These are phyloP conservation scores for Crotalus helleri DNA, from an alignment of 2,113 vertebrate species.

Conservation along the genomic window DNA sequence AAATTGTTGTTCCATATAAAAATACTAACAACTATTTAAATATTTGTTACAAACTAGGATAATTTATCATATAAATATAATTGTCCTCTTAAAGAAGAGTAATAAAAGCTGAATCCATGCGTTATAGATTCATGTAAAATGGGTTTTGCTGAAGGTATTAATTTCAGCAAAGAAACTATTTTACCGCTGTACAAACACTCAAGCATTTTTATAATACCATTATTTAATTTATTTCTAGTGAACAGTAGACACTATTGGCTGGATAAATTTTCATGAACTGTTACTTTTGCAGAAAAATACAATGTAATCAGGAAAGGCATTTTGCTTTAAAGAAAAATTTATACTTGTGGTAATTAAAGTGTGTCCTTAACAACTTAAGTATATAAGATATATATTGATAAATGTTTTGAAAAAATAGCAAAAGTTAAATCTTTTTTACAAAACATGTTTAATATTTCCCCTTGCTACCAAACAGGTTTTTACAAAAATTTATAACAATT, in stretches of 20 bases:
- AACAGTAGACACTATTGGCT: slow-evolving; percentile 53
- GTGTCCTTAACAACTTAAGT: slow-evolving; percentile 48
- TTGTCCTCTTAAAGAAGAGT: slow-evolving; percentile 74
- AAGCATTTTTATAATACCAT: slow-evolving; percentile 69
- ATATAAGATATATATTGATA: slow-evolving; percentile 22
- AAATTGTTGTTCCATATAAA: slow-evolving; percentile 65
- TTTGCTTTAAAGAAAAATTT: slow-evolving; percentile 51
- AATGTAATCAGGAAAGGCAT: slow-evolving; percentile 58
- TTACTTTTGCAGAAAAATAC: slow-evolving; percentile 70
- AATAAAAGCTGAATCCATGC: slow-evolving; percentile 73
- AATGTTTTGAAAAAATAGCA: slow-evolving; percentile 39
- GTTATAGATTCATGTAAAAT: slow-evolving; percentile 74
- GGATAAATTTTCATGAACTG: slow-evolving; percentile 72
- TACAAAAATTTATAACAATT: background rate
- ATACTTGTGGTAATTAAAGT: slow-evolving; percentile 50
- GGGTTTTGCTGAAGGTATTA: slow-evolving; percentile 69
- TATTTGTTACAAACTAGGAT: slow-evolving; percentile 70
- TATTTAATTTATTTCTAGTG: slow-evolving; percentile 71
- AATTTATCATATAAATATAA: slow-evolving; percentile 79
- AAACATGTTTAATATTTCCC: slow-evolving; percentile 16
- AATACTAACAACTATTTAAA: slow-evolving; percentile 70
- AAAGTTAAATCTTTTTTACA: slow-evolving; percentile 57
- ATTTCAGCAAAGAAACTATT: slow-evolving; percentile 66
- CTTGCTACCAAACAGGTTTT: background rate
- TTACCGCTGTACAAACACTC: slow-evolving; percentile 60